Conservation (phyloP, 2,797 vertebrate genomes). For the Austrolebias charrua region DNA sequence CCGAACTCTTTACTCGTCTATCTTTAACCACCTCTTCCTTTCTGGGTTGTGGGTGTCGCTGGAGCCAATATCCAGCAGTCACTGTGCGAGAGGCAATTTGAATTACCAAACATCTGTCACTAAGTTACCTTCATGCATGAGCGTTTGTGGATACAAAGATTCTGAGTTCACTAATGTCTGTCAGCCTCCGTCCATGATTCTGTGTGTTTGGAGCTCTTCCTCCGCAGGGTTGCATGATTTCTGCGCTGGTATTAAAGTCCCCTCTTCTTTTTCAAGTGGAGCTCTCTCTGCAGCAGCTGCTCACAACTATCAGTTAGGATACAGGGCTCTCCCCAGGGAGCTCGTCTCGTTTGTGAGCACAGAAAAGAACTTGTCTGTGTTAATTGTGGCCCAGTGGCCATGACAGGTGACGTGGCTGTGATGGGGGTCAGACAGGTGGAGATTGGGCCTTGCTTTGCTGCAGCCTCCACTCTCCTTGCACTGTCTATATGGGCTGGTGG, state of each 20-base stretch:
- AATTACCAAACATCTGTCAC: too few relatives aligned
- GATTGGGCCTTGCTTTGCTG: slow-evolving; percentile 22
- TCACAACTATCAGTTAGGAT: slow-evolving; percentile 49
- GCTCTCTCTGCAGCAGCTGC: slow-evolving; percentile 38
- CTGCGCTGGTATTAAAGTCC: slow-evolving; percentile 59
- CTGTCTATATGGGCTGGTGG: slow-evolving; percentile 52
- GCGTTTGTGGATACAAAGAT: too few relatives aligned
- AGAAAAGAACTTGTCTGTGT: slow-evolving; percentile 69
- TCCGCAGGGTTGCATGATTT: slow-evolving; percentile 55
- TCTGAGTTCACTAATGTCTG: slow-evolving; percentile 24
- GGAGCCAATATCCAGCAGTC: too few relatives aligned
- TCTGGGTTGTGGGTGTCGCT: too few relatives aligned
- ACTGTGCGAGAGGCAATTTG: too few relatives aligned
- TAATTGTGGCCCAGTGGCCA: slow-evolving; percentile 46
- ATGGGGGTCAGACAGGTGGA: slow-evolving; percentile 16
- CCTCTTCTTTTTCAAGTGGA: slow-evolving; percentile 50
- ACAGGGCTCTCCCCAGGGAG: slow-evolving; percentile 44
- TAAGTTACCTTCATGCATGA: too few relatives aligned
- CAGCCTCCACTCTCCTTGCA: slow-evolving; percentile 41
- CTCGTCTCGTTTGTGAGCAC: slow-evolving; percentile 40
- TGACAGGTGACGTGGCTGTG: slow-evolving; percentile 46
- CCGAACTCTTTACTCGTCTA: too few relatives aligned
- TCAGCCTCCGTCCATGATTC: slow-evolving; percentile 48
- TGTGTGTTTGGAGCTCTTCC: slow-evolving; percentile 35
- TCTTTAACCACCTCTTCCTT: too few relatives aligned